These are phyloP conservation scores for Agonopterix arenella DNA, from an alignment of 2,888 invertebrate species.

Conservation along the genomic window DNA sequence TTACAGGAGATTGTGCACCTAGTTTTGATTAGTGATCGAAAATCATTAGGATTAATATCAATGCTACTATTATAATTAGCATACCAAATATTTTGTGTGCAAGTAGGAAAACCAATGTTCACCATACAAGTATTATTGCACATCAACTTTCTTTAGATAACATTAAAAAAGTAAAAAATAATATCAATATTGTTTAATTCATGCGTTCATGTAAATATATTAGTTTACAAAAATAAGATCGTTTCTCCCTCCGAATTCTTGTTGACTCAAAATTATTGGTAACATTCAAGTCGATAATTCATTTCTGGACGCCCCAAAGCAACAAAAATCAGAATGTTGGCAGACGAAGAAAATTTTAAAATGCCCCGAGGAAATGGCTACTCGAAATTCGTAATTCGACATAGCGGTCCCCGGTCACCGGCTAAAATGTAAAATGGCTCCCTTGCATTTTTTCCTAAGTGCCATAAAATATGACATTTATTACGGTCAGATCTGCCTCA, in stretches of 20 bases:
- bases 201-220: too few relatives aligned
- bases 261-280: background rate
- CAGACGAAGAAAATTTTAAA: constrained; percentile 40
- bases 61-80: too few relatives aligned
- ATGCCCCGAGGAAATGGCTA: constrained; percentile 63
- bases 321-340: constrained; percentile 2
- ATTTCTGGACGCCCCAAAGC: background rate
- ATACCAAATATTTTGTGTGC: too few relatives aligned
- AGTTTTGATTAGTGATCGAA: too few relatives aligned
- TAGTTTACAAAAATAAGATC: too few relatives aligned
- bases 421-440: constrained; percentile 73
- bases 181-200: too few relatives aligned
- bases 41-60: too few relatives aligned
- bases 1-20: too few relatives aligned
- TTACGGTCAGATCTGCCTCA: constrained; percentile 76
- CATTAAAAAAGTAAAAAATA: too few relatives aligned
- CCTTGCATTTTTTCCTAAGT: constrained; percentile 75
- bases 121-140: too few relatives aligned
- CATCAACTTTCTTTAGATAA: too few relatives aligned
- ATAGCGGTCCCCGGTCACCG: constrained; percentile 68
- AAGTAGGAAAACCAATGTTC: too few relatives aligned
- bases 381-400: constrained; percentile 66
- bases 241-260: background rate
- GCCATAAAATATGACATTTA: constrained; percentile 77
- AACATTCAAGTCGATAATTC: background rate